phyloP scores from a whole-genome alignment of 2,113 vertebrate species.

The Phyllostomus hastatus region DNA sequence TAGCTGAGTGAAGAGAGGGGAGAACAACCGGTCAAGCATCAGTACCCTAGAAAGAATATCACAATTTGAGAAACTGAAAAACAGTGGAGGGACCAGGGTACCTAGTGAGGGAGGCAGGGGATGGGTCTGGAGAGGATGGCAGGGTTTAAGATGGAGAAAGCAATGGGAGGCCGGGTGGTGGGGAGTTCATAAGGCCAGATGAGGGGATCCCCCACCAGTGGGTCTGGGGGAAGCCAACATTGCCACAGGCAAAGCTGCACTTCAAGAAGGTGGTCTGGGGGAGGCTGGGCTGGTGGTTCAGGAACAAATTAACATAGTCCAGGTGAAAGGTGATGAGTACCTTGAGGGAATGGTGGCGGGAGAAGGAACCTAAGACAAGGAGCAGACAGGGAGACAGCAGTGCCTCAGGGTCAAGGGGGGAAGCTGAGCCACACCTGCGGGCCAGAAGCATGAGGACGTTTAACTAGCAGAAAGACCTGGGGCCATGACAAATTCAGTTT shows the following conservation, averaged over 20 bases:
- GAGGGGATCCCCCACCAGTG: accelerated
- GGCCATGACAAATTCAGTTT: not conserved
- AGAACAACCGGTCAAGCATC: not conserved
- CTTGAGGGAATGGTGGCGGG: too few species aligned
- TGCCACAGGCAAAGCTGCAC: not conserved
- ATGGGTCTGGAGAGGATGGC: not conserved
- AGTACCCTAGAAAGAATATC: not conserved
- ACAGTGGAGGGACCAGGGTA: not conserved
- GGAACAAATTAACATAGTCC: not conserved
- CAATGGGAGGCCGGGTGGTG: not conserved
- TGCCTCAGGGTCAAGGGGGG: not conserved
- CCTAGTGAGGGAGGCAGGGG: not conserved
- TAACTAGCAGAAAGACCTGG: not conserved
- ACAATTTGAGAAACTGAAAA: not conserved
- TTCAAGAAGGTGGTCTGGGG: not conserved
- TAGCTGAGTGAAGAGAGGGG: not conserved
- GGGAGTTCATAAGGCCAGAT: not conserved
- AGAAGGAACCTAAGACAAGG: not conserved
- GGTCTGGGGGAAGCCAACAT: not conserved
- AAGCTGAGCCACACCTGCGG: not conserved
- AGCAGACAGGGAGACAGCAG: not conserved
- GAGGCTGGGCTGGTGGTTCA: not conserved
- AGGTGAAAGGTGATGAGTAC: not conserved
- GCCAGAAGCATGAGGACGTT: not conserved
- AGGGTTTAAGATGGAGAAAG: not conserved